These are phyloP conservation scores for Alaudala cheleensis DNA, from an alignment of 2,113 vertebrate genomes.

Conservation along the genomic window DNA sequence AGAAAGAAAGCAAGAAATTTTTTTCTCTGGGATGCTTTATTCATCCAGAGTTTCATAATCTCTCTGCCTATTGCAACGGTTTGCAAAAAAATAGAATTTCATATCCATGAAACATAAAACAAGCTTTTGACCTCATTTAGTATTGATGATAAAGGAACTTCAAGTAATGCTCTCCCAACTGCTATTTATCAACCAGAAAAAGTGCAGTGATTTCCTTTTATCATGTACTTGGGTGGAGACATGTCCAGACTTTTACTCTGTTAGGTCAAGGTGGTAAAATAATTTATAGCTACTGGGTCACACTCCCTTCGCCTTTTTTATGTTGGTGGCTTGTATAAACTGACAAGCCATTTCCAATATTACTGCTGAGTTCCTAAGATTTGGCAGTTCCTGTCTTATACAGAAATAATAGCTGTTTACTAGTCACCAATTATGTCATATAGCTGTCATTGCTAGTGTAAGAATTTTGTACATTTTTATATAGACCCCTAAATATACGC, in stretches of 20 bases:
- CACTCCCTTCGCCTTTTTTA: background rate
- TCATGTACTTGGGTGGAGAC: background rate
- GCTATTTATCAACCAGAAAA: background rate
- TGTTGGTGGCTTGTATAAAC: background rate
- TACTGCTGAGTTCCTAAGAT: background rate
- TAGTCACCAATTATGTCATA: background rate
- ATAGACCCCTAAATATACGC: background rate
- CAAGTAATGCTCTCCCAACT: background rate
- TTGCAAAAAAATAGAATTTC: background rate
- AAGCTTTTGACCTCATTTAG: background rate
- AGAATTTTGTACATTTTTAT: background rate
- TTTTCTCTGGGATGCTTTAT: background rate
- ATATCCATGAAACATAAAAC: background rate
- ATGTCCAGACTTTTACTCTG: background rate
- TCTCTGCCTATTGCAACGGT: background rate
- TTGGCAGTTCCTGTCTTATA: background rate
- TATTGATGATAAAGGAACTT: background rate
- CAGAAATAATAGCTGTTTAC: background rate
- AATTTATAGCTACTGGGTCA: background rate
- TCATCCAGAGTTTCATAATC: background rate
- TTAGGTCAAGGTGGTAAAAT: conserved; percentile 23
- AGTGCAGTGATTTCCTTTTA: conserved; percentile 27
- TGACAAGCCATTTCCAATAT: background rate
- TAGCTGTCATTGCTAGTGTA: background rate
- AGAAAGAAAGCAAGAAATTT: background rate